phyloP scores from a whole-genome alignment of 2,797 vertebrate species.

The Oreonectes daqikongensis region DNA sequence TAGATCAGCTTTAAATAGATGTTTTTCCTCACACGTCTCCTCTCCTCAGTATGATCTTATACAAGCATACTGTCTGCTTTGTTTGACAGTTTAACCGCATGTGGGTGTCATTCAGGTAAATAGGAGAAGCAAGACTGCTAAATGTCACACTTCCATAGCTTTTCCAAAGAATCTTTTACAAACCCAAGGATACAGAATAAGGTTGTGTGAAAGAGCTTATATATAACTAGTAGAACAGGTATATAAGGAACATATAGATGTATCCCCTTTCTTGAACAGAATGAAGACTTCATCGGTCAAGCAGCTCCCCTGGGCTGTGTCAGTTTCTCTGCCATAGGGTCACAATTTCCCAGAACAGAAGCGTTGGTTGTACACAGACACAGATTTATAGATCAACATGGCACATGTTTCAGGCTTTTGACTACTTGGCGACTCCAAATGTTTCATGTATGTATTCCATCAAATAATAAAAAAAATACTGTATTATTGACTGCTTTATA shows the following conservation, averaged over 20 bases:
- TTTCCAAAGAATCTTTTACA: conserved; percentile 74
- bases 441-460: not conserved
- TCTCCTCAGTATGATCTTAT: conserved; percentile 29
- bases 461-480: not conserved
- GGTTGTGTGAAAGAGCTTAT: conserved; percentile 70
- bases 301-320: conserved; percentile 6
- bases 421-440: not conserved
- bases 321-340: conserved; percentile 19
- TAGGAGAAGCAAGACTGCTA: conserved; percentile 62
- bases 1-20: conserved; percentile 12
- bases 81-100: conserved; percentile 39
- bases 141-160: conserved; percentile 66
- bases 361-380: not conserved
- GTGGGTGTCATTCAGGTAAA: conserved; percentile 19
- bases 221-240: conserved; percentile 65
- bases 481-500: not conserved
- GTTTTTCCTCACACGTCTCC: conserved; percentile 12
- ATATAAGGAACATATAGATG: conserved; percentile 10
- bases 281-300: conserved; percentile 64
- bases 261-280: conserved; percentile 54
- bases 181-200: conserved; percentile 72
- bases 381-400: conserved; percentile 25
- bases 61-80: conserved; percentile 33
- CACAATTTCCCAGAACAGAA: conserved; percentile 18
- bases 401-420: not conserved